phyloP scores from a whole-genome alignment of 1,140 invertebrate genomes.

The Choristoneura fumiferana region DNA sequence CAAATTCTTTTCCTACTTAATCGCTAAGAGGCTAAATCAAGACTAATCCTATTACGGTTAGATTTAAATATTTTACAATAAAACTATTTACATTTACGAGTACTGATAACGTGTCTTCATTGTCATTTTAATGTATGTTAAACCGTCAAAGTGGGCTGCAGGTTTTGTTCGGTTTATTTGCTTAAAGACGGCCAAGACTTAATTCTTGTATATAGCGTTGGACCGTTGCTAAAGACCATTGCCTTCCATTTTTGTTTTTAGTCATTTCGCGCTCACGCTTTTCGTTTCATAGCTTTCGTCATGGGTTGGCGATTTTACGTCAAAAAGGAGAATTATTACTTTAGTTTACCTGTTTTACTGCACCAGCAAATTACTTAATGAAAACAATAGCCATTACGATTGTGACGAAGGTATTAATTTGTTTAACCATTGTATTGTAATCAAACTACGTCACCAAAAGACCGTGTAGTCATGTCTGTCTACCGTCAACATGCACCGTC shows the following conservation, averaged over 20 bases:
- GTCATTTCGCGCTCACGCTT: not conserved
- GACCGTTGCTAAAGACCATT: not conserved
- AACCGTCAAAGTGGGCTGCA: conserved; percentile 31
- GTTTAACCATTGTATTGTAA: too few relatives aligned
- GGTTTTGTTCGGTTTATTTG: conserved; percentile 33
- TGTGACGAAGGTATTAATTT: too few relatives aligned
- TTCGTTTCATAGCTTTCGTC: not conserved
- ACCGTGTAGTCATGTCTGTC: too few relatives aligned
- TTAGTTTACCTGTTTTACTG: too few relatives aligned
- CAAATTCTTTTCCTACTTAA: conserved; percentile 3
- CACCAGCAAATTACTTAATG: too few relatives aligned
- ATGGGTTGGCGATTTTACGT: too few relatives aligned
- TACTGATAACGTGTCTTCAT: conserved; percentile 22
- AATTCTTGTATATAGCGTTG: not conserved
- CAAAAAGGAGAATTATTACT: too few relatives aligned
- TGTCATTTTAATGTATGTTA: conserved; percentile 60
- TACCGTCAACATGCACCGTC: too few relatives aligned
- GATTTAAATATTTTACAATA: not conserved
- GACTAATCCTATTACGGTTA: conserved; percentile 14
- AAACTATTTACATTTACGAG: not conserved
- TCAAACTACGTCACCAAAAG: too few relatives aligned
- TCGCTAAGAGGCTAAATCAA: not conserved
- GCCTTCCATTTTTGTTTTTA: not conserved
- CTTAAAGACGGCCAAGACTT: not conserved
- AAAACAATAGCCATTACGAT: too few relatives aligned